Percentiles rank a stretch among this genome's conserved stretches.
These are phyloP conservation scores for Diachasma alloeum DNA, from an alignment of 1,140 invertebrate genomes.

Conservation along the genomic window DNA sequence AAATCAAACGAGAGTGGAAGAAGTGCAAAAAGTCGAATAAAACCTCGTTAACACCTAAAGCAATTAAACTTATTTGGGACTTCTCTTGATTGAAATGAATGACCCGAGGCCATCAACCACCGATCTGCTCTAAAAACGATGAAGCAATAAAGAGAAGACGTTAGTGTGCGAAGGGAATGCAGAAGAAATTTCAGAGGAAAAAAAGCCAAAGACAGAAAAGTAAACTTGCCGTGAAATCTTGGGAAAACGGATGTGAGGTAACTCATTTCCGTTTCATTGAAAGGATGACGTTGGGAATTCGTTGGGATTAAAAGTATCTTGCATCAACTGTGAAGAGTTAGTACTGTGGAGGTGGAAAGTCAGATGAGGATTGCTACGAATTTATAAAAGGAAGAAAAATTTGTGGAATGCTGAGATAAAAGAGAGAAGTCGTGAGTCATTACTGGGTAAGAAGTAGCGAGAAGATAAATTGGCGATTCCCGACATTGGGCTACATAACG, in stretches of 20 bases:
- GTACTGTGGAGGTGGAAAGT: not conserved
- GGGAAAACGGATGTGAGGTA: constrained; percentile 46
- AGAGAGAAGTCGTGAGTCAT: not conserved
- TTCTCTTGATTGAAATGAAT: not conserved
- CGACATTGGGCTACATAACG: too few relatives aligned
- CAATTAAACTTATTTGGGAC: not conserved
- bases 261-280: constrained; percentile 51
- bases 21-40: constrained; percentile 5
- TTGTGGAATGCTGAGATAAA: not conserved
- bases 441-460: not conserved
- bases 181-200: not conserved
- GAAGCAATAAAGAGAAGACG: too few relatives aligned
- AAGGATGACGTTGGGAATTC: constrained; percentile 19
- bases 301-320: constrained; percentile 38
- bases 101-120: not conserved
- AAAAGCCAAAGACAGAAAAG: constrained; percentile 17
- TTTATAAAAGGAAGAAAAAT: not conserved
- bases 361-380: not conserved
- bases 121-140: not conserved
- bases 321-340: not conserved
- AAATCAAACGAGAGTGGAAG: not conserved
- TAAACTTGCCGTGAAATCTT: constrained; percentile 51
- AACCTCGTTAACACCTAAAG: not conserved
- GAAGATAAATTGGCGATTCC: not conserved
- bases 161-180: too few relatives aligned